These are phyloP conservation scores for Crepidodera aurea DNA, from an alignment of 2,888 invertebrate genomes.

Conservation along the genomic window DNA sequence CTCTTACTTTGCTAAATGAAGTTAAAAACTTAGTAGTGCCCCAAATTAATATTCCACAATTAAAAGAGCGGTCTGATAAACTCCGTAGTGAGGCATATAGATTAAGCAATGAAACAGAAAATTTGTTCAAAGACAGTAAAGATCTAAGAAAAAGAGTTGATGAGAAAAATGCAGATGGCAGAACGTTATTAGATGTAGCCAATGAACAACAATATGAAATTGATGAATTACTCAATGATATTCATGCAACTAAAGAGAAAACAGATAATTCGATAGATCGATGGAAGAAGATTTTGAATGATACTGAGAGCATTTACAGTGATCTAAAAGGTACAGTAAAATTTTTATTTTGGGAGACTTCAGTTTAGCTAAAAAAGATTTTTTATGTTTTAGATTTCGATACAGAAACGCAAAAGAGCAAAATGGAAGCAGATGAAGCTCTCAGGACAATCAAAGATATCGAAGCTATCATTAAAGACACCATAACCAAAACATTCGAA, in stretches of 20 bases:
- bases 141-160: constrained; percentile 69
- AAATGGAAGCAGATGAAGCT: constrained; percentile 81
- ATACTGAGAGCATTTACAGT: constrained; percentile 81
- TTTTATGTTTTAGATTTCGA: constrained; percentile 77
- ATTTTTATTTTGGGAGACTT: no score
- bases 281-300: constrained; percentile 82
- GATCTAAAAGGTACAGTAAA: constrained; percentile 71
- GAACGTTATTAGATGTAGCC: constrained; percentile 71
- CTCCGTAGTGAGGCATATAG: constrained; percentile 75
- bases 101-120: constrained; percentile 65
- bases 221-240: constrained; percentile 80
- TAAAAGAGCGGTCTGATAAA: constrained; percentile 73
- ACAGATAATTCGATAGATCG: constrained; percentile 85
- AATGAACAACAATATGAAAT: constrained; percentile 78
- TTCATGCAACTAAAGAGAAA: constrained; percentile 77
- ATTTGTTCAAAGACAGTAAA: constrained; percentile 66
- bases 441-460: constrained; percentile 81
- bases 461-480: constrained; percentile 73
- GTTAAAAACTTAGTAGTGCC: constrained; percentile 85
- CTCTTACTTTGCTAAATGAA: constrained; percentile 80
- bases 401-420: constrained; percentile 85
- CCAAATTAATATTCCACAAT: constrained; percentile 74
- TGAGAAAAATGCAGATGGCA: constrained; percentile 71
- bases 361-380: no score
- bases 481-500: constrained; percentile 73